These are phyloP conservation scores for Turritopsis dohrnii DNA, from an alignment of 30 jellyfish, hydroid and myxozoan genomes.

Conservation along the genomic window DNA sequence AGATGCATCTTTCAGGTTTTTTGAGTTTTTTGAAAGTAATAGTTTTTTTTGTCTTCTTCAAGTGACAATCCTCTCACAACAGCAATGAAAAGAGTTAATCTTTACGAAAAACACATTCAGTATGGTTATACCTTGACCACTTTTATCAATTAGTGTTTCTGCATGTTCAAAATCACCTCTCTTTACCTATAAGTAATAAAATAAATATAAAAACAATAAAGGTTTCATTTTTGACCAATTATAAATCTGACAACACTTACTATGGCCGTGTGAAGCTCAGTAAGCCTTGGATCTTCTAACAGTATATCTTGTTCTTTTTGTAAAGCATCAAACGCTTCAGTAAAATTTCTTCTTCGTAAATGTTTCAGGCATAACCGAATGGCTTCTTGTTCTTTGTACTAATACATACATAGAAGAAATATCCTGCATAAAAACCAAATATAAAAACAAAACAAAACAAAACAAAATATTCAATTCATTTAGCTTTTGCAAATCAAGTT, in stretches of 20 bases:
- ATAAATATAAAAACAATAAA: not conserved
- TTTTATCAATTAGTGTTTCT: constrained; percentile 44
- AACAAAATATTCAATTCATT: not conserved
- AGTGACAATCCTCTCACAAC: too few relatives aligned
- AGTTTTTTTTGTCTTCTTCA: too few relatives aligned
- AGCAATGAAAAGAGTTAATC: too few relatives aligned
- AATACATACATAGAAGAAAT: too few relatives aligned
- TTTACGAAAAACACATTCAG: too few relatives aligned
- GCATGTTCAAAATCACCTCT: constrained; percentile 62
- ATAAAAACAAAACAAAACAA: not conserved
- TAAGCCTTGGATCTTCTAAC: constrained; percentile 77
- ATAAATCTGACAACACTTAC: constrained; percentile 22
- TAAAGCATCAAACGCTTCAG: constrained; percentile 84
- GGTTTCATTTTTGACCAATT: not conserved
- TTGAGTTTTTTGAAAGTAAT: too few relatives aligned
- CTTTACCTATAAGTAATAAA: constrained; percentile 42
- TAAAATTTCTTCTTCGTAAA: constrained; percentile 82
- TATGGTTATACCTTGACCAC: constrained; percentile 44
- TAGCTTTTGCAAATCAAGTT: too few relatives aligned
- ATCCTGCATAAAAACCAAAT: too few relatives aligned
- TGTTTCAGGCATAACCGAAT: constrained; percentile 92
- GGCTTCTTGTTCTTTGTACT: constrained; percentile 96
- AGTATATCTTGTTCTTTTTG: constrained; percentile 62
- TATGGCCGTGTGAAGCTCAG: constrained; percentile 64
- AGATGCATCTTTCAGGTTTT: too few relatives aligned